Percentiles rank a stretch among this genome's conserved stretches.
Conservation (phyloP, 2,113 vertebrate species). For the Neolamprologus fasciatus region DNA sequence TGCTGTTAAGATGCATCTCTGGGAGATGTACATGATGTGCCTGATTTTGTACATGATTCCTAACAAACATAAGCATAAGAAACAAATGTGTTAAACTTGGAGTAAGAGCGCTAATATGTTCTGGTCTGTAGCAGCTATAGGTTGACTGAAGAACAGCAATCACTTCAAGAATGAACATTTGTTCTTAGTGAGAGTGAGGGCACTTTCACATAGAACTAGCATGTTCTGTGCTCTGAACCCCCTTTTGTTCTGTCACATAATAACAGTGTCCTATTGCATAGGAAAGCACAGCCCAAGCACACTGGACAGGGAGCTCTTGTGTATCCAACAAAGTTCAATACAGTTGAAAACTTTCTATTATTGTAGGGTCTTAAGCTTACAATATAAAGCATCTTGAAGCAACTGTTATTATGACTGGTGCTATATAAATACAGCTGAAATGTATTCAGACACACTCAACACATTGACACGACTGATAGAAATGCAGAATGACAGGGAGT, state of each 20-base stretch:
- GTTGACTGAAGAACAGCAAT: neutral
- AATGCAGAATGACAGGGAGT: neutral
- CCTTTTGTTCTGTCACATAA: neutral
- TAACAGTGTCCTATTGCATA: neutral
- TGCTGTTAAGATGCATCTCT: neutral
- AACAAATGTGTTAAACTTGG: neutral
- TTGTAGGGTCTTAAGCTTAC: neutral
- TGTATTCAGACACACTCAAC: neutral
- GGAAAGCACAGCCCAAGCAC: neutral
- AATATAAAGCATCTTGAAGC: neutral
- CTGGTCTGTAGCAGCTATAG: neutral
- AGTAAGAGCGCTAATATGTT: neutral
- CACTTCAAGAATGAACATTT: neutral
- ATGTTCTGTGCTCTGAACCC: neutral
- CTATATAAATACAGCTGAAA: neutral
- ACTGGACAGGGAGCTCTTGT: neutral
- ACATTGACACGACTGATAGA: neutral
- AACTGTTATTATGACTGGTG: neutral
- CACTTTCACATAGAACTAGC: neutral
- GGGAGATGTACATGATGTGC: neutral
- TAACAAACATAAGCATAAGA: neutral
- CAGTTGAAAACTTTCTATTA: neutral
- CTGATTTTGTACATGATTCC: neutral
- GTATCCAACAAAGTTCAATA: neutral
- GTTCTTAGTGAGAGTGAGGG: neutral